Percentiles rank a stretch among this genome's conserved stretches.
Conservation (phyloP, 2,888 invertebrate species). For the Strigamia crassipes region DNA sequence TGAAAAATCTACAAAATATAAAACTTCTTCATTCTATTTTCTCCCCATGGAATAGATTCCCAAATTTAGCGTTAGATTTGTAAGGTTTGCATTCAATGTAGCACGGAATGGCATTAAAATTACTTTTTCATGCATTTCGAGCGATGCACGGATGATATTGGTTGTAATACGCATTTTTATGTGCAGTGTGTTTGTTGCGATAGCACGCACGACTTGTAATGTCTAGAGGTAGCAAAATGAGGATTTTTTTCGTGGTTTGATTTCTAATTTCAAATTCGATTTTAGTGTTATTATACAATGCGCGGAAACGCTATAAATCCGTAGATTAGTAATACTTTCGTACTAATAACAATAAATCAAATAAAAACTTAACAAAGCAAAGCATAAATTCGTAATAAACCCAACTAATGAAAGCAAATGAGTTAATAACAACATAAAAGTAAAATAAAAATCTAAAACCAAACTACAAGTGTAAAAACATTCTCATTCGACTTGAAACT, state of each 20-base stretch:
- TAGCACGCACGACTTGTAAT: slow-evolving; percentile 21
- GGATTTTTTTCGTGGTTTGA: background rate
- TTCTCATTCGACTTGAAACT: too few species aligned
- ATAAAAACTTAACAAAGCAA: too few species aligned
- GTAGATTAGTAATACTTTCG: too few species aligned
- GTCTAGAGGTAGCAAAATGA: background rate
- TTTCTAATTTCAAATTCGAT: slow-evolving; percentile 5
- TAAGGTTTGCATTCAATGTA: background rate
- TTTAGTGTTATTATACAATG: too few species aligned
- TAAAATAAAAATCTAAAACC: too few species aligned
- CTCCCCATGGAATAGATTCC: background rate
- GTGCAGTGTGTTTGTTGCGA: slow-evolving; percentile 3
- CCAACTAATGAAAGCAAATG: too few species aligned
- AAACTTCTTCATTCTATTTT: background rate
- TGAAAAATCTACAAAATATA: too few species aligned
- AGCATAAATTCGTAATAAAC: too few species aligned
- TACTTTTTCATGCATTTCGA: slow-evolving; percentile 11
- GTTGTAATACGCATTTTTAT: slow-evolving; percentile 10
- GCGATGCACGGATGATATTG: background rate
- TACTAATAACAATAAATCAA: too few species aligned
- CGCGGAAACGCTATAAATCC: too few species aligned
- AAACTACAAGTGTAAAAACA: too few species aligned
- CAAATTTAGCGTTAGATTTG: background rate
- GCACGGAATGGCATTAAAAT: background rate
- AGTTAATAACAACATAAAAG: too few species aligned